phyloP scores from a whole-genome alignment of 2,888 invertebrate species.

The Cerceris ruficornis region DNA sequence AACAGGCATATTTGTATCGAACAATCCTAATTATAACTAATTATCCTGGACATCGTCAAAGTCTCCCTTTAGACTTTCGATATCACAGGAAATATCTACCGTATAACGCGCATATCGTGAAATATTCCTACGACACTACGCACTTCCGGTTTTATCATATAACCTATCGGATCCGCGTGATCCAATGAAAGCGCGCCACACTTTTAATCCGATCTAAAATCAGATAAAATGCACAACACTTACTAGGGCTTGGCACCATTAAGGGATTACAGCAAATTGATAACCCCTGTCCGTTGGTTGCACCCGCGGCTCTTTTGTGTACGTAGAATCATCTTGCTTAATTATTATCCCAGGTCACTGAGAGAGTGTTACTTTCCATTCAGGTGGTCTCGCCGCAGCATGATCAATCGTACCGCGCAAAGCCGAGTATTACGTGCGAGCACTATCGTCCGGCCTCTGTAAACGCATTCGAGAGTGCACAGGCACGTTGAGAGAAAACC shows the following conservation, averaged over 20 bases:
- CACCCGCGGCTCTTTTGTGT: constrained; percentile 34
- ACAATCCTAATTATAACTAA: too few species aligned
- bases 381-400: constrained; percentile 52
- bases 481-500: constrained; percentile 31
- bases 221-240: constrained; percentile 42
- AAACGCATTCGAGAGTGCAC: constrained; percentile 41
- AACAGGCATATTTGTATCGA: too few species aligned
- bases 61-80: too few species aligned
- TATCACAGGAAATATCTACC: not conserved
- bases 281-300: constrained; percentile 34
- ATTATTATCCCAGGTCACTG: constrained; percentile 49
- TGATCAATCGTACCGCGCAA: constrained; percentile 57
- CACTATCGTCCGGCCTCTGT: constrained; percentile 44
- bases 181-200: not conserved
- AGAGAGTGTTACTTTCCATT: constrained; percentile 61
- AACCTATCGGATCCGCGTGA: not conserved
- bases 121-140: not conserved
- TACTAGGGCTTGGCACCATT: constrained; percentile 42
- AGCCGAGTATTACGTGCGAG: constrained; percentile 38
- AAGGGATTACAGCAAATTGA: constrained; percentile 40
- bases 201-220: not conserved
- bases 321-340: constrained; percentile 47
- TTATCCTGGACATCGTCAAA: too few species aligned
- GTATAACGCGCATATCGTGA: constrained; percentile 14
- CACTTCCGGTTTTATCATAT: not conserved